A percentile compares a stretch with the other conserved stretches of the same genome.
Conservation (phyloP, 2,113 vertebrate species). For the Phocoena phocoena region DNA sequence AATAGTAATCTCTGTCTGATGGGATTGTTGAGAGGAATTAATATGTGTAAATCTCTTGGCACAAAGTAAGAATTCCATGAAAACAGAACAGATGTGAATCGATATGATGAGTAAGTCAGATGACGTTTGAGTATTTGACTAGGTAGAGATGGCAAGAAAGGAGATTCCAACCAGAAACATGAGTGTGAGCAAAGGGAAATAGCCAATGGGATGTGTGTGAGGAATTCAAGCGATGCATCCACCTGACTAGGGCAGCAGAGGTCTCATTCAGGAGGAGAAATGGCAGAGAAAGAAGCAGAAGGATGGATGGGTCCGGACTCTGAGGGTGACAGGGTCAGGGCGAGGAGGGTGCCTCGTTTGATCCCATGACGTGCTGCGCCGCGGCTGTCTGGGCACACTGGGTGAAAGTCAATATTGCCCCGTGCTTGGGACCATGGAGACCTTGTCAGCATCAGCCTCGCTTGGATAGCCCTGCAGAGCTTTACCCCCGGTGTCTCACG, state of each 20-base stretch:
- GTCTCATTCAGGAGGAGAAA: neutral
- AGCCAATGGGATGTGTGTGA: neutral
- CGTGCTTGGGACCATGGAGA: neutral
- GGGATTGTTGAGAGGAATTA: neutral
- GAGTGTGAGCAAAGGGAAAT: neutral
- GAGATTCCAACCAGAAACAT: neutral
- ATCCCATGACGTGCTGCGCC: accelerated
- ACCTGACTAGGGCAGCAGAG: neutral
- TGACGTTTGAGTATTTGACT: neutral
- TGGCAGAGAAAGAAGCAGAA: neutral
- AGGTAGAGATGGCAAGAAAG: neutral
- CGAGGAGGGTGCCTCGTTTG: too few species aligned
- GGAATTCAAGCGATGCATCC: neutral
- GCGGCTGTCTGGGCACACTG: neutral
- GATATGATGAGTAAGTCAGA: neutral
- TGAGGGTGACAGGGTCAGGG: accelerated
- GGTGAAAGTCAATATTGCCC: neutral
- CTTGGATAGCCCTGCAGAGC: neutral
- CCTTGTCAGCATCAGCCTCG: neutral
- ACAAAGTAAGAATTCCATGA: neutral
- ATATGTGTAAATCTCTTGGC: neutral
- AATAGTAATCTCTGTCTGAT: neutral
- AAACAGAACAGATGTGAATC: neutral
- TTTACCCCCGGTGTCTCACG: neutral
- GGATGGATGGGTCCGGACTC: neutral